Percentiles rank a stretch among this genome's conserved stretches.
phyloP scores from a whole-genome alignment of 2,113 vertebrate genomes.

The Sphaerodactylus townsendi region DNA sequence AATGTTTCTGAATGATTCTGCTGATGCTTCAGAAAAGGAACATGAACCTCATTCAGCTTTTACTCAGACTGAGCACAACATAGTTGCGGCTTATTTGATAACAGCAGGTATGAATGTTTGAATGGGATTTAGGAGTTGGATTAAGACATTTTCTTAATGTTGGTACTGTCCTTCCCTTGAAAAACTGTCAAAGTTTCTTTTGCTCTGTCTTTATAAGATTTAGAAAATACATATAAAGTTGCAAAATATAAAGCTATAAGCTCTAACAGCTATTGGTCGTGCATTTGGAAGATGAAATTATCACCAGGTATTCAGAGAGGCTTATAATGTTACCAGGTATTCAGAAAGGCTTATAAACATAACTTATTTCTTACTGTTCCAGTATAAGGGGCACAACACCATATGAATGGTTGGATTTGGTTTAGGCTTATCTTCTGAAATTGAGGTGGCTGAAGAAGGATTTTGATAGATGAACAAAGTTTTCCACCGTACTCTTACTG shows the following conservation, averaged over 20 bases:
- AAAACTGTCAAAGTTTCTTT: neutral
- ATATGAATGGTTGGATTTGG: neutral
- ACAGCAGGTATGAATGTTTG: slow-evolving; percentile 84
- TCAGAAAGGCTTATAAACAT: neutral
- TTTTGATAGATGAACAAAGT: too few species aligned
- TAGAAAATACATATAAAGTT: neutral
- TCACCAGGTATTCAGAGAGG: neutral
- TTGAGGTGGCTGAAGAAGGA: too few species aligned
- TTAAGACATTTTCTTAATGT: slow-evolving; percentile 4
- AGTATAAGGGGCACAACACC: neutral
- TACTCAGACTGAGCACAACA: slow-evolving; percentile 88
- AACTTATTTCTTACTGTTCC: neutral
- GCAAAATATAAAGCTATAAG: neutral
- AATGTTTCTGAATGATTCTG: slow-evolving; percentile 66
- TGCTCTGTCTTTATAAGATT: slow-evolving; percentile 1
- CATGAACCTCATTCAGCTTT: slow-evolving; percentile 77
- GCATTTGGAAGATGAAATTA: neutral
- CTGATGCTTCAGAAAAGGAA: slow-evolving; percentile 65
- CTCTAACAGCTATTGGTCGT: neutral
- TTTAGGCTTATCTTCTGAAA: too few species aligned
- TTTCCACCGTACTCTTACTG: too few species aligned
- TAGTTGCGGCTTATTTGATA: slow-evolving; percentile 93
- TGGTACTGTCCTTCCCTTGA: neutral
- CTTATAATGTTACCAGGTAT: neutral
- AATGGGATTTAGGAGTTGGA: slow-evolving; percentile 15